phyloP scores from a whole-genome alignment of 92 coral and sea anemone species.

The Bergia puertoricense region DNA sequence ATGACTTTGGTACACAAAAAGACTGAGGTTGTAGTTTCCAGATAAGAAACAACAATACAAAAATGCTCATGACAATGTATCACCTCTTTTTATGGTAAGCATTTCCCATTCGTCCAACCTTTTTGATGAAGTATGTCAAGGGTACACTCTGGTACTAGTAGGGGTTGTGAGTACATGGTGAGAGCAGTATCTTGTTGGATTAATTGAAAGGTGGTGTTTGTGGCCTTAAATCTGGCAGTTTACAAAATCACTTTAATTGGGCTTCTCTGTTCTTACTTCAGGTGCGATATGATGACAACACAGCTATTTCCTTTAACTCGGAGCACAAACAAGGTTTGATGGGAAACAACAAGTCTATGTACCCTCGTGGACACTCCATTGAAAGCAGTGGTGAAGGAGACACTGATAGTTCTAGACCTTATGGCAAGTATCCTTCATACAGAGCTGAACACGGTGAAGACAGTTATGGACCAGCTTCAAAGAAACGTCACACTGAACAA shows the following conservation, averaged over 20 bases:
- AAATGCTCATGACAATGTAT: no score
- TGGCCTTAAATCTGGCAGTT: not conserved
- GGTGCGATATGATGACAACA: slow-evolving; percentile 80
- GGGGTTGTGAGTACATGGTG: not conserved
- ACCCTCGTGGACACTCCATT: slow-evolving; percentile 50
- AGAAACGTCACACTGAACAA: slow-evolving; percentile 50
- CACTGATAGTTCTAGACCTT: slow-evolving; percentile 4
- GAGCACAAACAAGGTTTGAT: slow-evolving; percentile 50
- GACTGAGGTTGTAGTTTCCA: no score
- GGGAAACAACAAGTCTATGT: slow-evolving; percentile 74
- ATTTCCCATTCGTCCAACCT: no score
- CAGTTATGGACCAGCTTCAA: slow-evolving; percentile 43
- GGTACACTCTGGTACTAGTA: not conserved
- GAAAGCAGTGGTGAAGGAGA: slow-evolving; percentile 50
- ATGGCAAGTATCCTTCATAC: slow-evolving; percentile 29
- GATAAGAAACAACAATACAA: no score
- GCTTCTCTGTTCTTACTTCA: slow-evolving; percentile 25
- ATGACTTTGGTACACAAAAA: no score
- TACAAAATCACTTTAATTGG: not conserved
- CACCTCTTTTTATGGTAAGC: no score
- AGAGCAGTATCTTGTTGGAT: not conserved
- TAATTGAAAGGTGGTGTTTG: no score
- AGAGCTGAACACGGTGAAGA: slow-evolving; percentile 29
- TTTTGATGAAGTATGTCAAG: not conserved
- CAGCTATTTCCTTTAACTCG: slow-evolving; percentile 45